Evolutionary conservation across 92 coral and sea anemone genomes (phyloP).

Genomic region (Galaxea fascicularis): DNA sequence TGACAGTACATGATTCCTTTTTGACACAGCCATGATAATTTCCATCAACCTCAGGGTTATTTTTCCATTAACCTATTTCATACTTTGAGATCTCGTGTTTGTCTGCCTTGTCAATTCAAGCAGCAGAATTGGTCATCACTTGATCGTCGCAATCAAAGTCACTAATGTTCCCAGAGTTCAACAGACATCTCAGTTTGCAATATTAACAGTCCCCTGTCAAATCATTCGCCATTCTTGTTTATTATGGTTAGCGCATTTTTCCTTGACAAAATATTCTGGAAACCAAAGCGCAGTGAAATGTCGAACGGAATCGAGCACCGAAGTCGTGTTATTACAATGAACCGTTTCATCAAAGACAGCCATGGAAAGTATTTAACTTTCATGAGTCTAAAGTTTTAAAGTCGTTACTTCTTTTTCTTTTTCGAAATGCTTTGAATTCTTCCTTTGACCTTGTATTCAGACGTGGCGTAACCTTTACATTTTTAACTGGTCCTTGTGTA

Average conservation of each 20-base stretch:
- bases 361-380: constrained; percentile 4
- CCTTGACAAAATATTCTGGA: constrained; percentile 6
- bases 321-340: not conserved
- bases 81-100: constrained; percentile 1
- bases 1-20: not conserved
- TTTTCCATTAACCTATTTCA: constrained; percentile 6
- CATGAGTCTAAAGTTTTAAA: not conserved
- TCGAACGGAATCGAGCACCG: not conserved
- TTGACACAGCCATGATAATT: not conserved
- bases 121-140: constrained; percentile 13
- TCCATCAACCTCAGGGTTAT: not conserved
- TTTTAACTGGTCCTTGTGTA: constrained; percentile 9
- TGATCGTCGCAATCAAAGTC: not conserved
- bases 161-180: not conserved
- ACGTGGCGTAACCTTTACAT: constrained; percentile 44
- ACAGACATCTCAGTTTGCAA: constrained; percentile 15
- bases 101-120: constrained; percentile 7
- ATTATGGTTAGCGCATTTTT: constrained; percentile 32
- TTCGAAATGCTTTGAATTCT: constrained; percentile 41
- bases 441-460: constrained; percentile 36
- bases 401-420: not conserved
- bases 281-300: not conserved
- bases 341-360: constrained; percentile 9
- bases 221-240: constrained; percentile 7
- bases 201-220: constrained; percentile 28